Evolutionary conservation across 2,797 vertebrate species (phyloP).

Genomic region (Cossypha dichroa): DNA sequence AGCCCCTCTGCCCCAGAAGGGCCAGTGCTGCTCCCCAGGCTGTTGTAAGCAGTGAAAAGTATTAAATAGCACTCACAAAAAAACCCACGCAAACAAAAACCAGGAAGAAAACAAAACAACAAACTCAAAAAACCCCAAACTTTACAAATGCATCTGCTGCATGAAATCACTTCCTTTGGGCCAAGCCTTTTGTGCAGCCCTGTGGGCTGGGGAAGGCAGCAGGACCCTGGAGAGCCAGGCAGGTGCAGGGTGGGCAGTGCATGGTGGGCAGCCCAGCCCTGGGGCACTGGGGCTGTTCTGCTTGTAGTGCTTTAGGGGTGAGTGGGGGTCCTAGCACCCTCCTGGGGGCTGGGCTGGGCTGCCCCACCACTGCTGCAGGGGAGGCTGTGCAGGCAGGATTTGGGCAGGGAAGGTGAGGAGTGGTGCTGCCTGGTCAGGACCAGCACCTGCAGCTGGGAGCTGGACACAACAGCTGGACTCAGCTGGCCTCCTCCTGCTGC

Average conservation of each 20-base stretch:
- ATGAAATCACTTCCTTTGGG: not conserved
- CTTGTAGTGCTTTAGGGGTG: not conserved
- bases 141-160: not conserved
- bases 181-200: not conserved
- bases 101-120: not conserved
- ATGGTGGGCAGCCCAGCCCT: not conserved
- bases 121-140: not conserved
- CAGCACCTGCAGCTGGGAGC: not conserved
- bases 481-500: not conserved
- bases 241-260: not conserved
- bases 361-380: not conserved
- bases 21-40: not conserved
- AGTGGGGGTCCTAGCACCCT: not conserved
- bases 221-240: accelerated
- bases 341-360: not conserved
- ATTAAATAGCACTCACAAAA: not conserved
- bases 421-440: not conserved
- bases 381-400: not conserved
- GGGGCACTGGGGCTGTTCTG: not conserved
- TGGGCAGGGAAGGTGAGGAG: not conserved
- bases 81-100: not conserved
- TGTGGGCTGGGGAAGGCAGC: not conserved
- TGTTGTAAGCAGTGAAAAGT: not conserved
- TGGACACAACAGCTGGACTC: too few relatives aligned
- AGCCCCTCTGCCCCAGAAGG: not conserved